Base-by-base conservation (phyloP, 2,113 vertebrate species). In the Centropristis striata region DNA sequence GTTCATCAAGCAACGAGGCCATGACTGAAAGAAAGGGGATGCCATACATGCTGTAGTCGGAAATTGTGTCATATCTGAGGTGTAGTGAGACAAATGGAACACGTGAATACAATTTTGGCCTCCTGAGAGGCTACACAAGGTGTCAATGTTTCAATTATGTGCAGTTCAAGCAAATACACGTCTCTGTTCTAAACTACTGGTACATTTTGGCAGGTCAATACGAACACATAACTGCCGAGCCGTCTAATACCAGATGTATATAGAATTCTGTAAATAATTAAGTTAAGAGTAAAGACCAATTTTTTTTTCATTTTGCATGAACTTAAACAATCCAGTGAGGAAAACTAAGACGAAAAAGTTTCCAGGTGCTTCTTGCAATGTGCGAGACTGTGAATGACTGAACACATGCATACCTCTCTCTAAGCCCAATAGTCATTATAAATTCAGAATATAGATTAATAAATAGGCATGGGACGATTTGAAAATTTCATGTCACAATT, bases 1-100 rank as follows among this genome's bases (percentile, higher is more conserved):
- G 63, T 28, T 88, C 68, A 91, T 90, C 86, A 90, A 86, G 89
- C 78, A 89, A 91, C 36, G 41, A 82, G 27, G 53, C 86, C 90
- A 92, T 91, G 89, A 91, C 77, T 65, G 73, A 81, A 6, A 78
- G 88, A 80, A 37, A 49, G 47, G 71, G 65, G 79, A 81, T 65
- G 80, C 77, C 53, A 44, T 53, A 80, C 91, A 93, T 92, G 90
- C 89, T 81, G 80, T 41, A 84, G 84, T 83, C 61, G 68, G 71
- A 86, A 78, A 79, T 69, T 25, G 51, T 70, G 51, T 70, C 20
- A n/a, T 68, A 75, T 59, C 32, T 85, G 46, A 59, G 66, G 77
- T 80, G 65, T 51, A 61, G 49, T 55, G 78, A 78, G 23, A 54
- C 64, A 27, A 49, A 63, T 28, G n/a, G 2, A 44, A 23, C 14